Percentiles rank a stretch among this genome's conserved stretches.
These are phyloP conservation scores for Anguilla anguilla DNA, from an alignment of 2,797 vertebrate genomes.

Conservation along the genomic window DNA sequence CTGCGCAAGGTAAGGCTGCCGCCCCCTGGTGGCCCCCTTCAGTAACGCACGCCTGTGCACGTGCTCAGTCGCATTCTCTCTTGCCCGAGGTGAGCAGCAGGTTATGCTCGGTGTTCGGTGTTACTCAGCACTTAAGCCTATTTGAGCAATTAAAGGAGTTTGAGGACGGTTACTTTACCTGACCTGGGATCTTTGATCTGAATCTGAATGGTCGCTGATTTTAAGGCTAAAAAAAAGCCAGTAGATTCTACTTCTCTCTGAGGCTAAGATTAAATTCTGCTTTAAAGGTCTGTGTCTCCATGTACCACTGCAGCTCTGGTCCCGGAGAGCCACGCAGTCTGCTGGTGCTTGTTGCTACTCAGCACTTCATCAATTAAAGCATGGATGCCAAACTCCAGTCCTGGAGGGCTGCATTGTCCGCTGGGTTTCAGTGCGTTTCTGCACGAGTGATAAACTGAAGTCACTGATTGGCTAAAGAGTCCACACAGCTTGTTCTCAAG, in stretches of 20 bases:
- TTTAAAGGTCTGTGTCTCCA: no score
- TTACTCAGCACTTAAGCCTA: not conserved
- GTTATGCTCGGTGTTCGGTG: not conserved
- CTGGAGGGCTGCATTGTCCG: no score
- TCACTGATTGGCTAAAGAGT: no score
- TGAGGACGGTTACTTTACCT: not conserved
- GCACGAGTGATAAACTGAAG: no score
- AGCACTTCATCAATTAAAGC: no score
- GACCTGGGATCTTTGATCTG: not conserved
- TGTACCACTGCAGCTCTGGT: not conserved
- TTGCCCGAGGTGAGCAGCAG: not conserved
- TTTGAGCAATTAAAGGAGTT: not conserved
- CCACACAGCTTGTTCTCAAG: no score
- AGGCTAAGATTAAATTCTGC: no score
- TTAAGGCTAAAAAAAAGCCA: not conserved
- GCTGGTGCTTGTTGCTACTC: not conserved
- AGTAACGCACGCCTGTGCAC: not conserved
- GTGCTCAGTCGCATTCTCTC: not conserved
- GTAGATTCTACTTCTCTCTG: not conserved
- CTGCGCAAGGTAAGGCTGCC: constrained; percentile 82
- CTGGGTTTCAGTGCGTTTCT: no score
- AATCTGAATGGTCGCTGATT: not conserved
- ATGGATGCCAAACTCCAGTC: no score
- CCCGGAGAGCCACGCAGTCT: not conserved
- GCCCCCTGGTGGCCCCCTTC: not conserved